Conservation (phyloP, 2,888 invertebrate genomes). For the Ectobius pallidus region DNA sequence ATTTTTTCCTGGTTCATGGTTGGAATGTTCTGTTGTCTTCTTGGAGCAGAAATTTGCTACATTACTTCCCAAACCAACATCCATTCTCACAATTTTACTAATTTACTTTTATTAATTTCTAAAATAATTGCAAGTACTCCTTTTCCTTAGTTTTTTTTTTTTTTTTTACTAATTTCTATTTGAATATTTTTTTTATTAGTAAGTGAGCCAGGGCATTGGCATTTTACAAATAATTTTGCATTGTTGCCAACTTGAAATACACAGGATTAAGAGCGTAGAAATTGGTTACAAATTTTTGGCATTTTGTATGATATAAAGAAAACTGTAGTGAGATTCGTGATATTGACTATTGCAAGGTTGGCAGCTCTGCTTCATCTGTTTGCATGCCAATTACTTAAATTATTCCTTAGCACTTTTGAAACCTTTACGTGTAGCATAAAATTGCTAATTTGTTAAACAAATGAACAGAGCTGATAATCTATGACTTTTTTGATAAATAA, state of each 20-base stretch:
- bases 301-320: too few species aligned
- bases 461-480: too few species aligned
- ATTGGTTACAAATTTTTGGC: too few species aligned
- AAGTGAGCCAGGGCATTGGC: conserved; percentile 90
- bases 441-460: too few species aligned
- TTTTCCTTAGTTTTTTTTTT: conserved; percentile 3
- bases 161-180: too few species aligned
- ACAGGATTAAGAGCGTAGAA: too few species aligned
- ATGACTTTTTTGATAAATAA: too few species aligned
- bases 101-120: conserved; percentile 35
- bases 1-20: not conserved
- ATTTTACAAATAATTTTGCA: conserved; percentile 49
- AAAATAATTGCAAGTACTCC: not conserved
- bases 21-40: conserved; percentile 3
- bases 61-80: not conserved
- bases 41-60: not conserved
- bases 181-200: conserved; percentile 42
- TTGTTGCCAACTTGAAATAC: conserved; percentile 39
- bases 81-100: conserved; percentile 2
- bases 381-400: conserved; percentile 20
- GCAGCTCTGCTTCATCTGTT: conserved; percentile 35
- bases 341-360: conserved; percentile 29
- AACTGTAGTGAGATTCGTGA: too few species aligned
- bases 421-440: too few species aligned
- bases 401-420: conserved; percentile 27